Evolutionary conservation across 2,888 invertebrate genomes (phyloP), one percentile per base, ranked within the genome.

Genomic region (Eurytoma californica): DNA sequence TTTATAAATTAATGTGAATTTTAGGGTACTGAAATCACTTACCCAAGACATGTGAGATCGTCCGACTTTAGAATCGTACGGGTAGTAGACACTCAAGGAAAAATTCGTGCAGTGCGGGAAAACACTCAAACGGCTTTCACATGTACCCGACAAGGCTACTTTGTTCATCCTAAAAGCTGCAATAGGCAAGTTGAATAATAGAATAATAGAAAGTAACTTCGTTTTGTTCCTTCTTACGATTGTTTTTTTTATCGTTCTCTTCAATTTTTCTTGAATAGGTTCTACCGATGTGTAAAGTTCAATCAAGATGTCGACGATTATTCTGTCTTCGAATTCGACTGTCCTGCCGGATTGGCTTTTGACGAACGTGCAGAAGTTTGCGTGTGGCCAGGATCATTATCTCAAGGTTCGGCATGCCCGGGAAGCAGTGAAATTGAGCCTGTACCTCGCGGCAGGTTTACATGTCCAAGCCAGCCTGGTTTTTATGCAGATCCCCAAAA

Each of bases 401-500:
- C 95, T 0, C 91, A 94, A 88, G 93, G 94, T 2, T 93, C 94
- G 9, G 93, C 95, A 1, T 95, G 95, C 86, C 93, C 94, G 18
- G 95, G 95, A 77, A 94, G 94, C 70, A 95, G 95, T 51, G 95
- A 96, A 91, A 95, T 96, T 53, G 94, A 95, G 0, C 95, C 95
- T 0, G 94, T 95, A 0, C 94, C 95, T 0, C 90, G 91, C 73
- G 92, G 92, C 0, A 92, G 94, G 84, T 95, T 95, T 89, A 90
- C 92, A 51, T 96, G 96, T 86, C 94, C 95, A 0, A 91, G 92
- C 66, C 92, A 93, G 83, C 92, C 93, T 90, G 95, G 95, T 79
- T 96, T 95, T 88, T 95, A 94, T 86, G 95, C 94, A 0, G 95
- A 96, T 88, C 95, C 95, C 0, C 94, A 95, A 88, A 95, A 96